A percentile compares a stretch with the other conserved stretches of the same genome.
These are phyloP conservation scores for Actinostola sp. DNA, from an alignment of 92 coral and sea anemone genomes.

Conservation along the genomic window DNA sequence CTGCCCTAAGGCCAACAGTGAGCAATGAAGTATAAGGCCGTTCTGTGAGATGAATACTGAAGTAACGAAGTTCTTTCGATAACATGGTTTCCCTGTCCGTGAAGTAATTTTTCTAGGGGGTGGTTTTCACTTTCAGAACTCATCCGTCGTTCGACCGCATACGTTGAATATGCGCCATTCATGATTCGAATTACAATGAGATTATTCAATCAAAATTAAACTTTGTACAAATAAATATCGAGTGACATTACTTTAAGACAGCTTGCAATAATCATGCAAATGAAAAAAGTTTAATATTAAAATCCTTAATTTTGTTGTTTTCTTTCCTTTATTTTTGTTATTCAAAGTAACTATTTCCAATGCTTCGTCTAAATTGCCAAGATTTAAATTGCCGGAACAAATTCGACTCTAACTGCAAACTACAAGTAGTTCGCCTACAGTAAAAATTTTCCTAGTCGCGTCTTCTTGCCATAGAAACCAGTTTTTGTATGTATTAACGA, in stretches of 20 bases:
- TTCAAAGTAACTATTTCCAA: background rate
- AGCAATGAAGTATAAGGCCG: no score
- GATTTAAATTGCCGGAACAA: no score
- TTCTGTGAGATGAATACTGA: no score
- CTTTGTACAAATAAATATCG: slow-evolving; percentile 3
- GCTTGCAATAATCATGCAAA: background rate
- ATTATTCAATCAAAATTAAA: slow-evolving; percentile 19
- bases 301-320: background rate
- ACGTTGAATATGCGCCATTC: background rate
- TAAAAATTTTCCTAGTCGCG: slow-evolving; percentile 23
- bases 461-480: slow-evolving; percentile 44
- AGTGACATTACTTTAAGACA: background rate
- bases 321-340: background rate
- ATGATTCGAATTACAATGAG: background rate
- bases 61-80: no score
- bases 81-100: no score
- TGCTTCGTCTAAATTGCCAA: background rate
- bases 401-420: no score
- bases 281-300: background rate
- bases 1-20: background rate
- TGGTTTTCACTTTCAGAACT: background rate
- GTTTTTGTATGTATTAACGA: slow-evolving; percentile 9
- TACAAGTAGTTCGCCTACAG: background rate
- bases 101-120: background rate
- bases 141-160: no score